Base-by-base conservation (phyloP, 2,888 invertebrate species). In the Caenorhabditis japonica region DNA sequence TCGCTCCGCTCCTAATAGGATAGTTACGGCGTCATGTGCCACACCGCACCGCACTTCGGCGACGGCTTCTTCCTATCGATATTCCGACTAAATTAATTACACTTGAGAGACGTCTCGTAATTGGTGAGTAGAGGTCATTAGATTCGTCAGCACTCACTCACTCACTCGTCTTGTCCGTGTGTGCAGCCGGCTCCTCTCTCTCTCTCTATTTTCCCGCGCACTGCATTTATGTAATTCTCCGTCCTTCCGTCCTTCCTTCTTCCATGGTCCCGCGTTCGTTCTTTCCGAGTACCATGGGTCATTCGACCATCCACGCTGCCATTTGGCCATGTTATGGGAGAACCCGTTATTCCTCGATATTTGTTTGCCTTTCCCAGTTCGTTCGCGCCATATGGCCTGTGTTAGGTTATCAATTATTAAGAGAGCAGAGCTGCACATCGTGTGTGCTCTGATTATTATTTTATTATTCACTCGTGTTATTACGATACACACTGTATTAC, bases 51-150 rank as follows among this genome's bases (percentile, higher is more conserved):
- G 33, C 51, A 41, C 43, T 41, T 41, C 33, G 21, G 5, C 46
- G 23, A 23, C 23, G 27, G 1, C 23, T 43, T 41, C 51, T 58
- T 66, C 51, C 56, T 56, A 56, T 52, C 58, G 58, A 68, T 58
- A 58, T 68, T 51, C 52, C 38, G 58, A 58, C 59, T 70, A 70
- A 70, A 70, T 70, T 70, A 70, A 70, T 70, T 70, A 70, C 70
- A 70, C 70, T 61, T 61, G 70, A 70, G 61, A 70, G 53, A 68
- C 68, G 68, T 58, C 51, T 64, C 64, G 64, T 64, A 64, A 64
- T 64, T 64, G 68, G 58, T 58, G 68, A 68, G 68, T 58, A 59
- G 68, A 68, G 68, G 68, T 68, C 68, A 58, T 68, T 58, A 68
- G 68, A 52, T 68, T 68, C 58, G 68, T 64, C 64, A 61, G 61